These are phyloP conservation scores for Ischnus inquisitorius DNA, from an alignment of 2,888 invertebrate genomes.

Conservation along the genomic window DNA sequence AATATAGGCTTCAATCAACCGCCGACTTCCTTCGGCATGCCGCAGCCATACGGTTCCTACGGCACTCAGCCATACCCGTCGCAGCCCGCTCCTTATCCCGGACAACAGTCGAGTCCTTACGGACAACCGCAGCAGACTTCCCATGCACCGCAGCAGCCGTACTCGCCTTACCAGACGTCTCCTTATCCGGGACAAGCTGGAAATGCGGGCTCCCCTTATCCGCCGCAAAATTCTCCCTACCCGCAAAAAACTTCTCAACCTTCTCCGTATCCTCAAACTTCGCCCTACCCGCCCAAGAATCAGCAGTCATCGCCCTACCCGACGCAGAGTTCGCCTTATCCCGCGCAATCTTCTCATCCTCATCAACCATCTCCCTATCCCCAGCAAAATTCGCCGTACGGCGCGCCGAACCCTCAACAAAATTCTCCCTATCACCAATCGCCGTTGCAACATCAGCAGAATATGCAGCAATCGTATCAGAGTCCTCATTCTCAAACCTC, in stretches of 20 bases:
- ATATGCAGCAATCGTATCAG: conserved; percentile 63
- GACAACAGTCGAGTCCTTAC: conserved; percentile 65
- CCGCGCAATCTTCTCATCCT: conserved; percentile 77
- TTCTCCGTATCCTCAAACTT: conserved; percentile 35
- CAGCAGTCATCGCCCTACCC: conserved; percentile 58
- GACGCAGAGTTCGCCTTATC: conserved; percentile 75
- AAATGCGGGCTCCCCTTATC: conserved; percentile 75
- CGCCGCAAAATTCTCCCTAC: conserved; percentile 60
- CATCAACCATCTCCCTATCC: conserved; percentile 53
- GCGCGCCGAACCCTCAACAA: conserved; percentile 50
- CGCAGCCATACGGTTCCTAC: conserved; percentile 77
- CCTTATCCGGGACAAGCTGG: conserved; percentile 81
- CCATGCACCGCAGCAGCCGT: conserved; percentile 21
- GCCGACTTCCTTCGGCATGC: conserved; percentile 80
- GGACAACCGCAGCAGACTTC: conserved; percentile 49
- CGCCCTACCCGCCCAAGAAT: conserved; percentile 35
- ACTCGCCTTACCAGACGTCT: conserved; percentile 54
- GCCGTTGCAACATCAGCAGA: conserved; percentile 69
- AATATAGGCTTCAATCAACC: conserved; percentile 75
- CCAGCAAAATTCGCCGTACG: conserved; percentile 75
- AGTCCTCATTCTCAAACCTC: conserved; percentile 47
- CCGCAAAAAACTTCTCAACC: conserved; percentile 63
- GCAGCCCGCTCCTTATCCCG: conserved; percentile 20
- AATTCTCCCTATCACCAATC: conserved; percentile 82
- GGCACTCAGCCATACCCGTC: conserved; percentile 56